Percentiles rank a stretch among this genome's conserved stretches.
Conservation (phyloP, 2,797 vertebrate species). For the Diplodus sargus region DNA sequence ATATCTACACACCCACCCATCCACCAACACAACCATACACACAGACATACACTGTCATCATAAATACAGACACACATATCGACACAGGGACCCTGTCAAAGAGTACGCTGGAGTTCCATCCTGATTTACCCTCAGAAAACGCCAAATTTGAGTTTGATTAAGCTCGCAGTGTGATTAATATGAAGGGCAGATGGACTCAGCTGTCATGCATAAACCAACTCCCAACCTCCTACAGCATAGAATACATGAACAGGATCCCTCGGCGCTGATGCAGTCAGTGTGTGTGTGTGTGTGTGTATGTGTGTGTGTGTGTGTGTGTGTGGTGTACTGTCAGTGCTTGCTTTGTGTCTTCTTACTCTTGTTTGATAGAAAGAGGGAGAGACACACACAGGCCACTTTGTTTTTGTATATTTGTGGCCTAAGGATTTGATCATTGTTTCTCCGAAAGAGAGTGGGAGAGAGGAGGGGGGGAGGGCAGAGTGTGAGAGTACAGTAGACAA, state of each 20-base stretch:
- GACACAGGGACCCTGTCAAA: not conserved
- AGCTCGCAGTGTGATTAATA: slow-evolving; percentile 24
- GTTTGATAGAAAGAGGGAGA: slow-evolving; percentile 60
- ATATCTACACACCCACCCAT: slow-evolving; percentile 27
- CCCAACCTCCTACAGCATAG: slow-evolving; percentile 52
- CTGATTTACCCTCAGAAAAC: not conserved
- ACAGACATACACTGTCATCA: not conserved
- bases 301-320: slow-evolving; percentile 25
- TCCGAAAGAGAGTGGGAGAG: slow-evolving; percentile 53
- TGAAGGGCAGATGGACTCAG: slow-evolving; percentile 43
- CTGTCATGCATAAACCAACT: slow-evolving; percentile 49
- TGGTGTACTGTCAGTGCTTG: slow-evolving; percentile 62
- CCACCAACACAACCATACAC: slow-evolving; percentile 13
- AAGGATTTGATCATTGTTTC: slow-evolving; percentile 82
- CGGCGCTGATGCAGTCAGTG: slow-evolving; percentile 35
- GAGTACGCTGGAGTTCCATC: not conserved
- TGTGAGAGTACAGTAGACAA: slow-evolving; percentile 75
- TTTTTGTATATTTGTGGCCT: slow-evolving; percentile 73
- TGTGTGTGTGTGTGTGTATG: slow-evolving; percentile 31
- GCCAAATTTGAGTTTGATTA: not conserved
- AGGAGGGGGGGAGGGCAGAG: slow-evolving; percentile 23
- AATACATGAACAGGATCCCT: slow-evolving; percentile 48
- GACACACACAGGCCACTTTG: slow-evolving; percentile 80
- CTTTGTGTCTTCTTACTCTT: slow-evolving; percentile 77
- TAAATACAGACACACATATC: not conserved